Percentiles rank a stretch among this genome's conserved stretches.
These are phyloP conservation scores for Pituophis catenifer DNA, from an alignment of 2,113 vertebrate genomes.

Conservation along the genomic window DNA sequence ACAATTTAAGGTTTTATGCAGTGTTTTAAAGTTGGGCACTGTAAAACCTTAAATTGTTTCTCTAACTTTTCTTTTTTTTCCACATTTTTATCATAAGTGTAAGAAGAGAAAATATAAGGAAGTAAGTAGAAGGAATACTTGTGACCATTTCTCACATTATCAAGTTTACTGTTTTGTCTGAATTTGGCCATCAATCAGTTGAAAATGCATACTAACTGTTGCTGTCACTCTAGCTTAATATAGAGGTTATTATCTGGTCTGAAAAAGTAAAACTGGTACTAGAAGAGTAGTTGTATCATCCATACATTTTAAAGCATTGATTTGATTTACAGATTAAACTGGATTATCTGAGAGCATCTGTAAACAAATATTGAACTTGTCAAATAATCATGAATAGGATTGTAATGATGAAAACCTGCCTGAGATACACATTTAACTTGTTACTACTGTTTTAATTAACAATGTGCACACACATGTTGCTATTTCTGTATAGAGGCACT, in stretches of 20 bases:
- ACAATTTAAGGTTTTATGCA: background rate
- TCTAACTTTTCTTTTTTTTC: background rate
- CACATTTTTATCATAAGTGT: background rate
- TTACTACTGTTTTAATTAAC: slow-evolving; percentile 26
- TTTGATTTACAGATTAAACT: slow-evolving; percentile 19
- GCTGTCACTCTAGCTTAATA: background rate
- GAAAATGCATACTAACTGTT: background rate
- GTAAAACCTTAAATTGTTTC: background rate
- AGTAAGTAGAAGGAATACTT: background rate
- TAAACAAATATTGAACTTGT: slow-evolving; percentile 25
- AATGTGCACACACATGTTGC: slow-evolving; percentile 20
- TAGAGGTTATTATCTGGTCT: background rate
- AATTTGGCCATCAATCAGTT: background rate
- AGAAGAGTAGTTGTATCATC: slow-evolving; percentile 26
- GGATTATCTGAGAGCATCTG: slow-evolving; percentile 12
- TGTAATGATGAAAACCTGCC: slow-evolving; percentile 2
- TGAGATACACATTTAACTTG: slow-evolving; percentile 20
- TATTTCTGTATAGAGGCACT: slow-evolving; percentile 24
- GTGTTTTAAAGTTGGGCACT: background rate
- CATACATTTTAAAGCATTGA: background rate
- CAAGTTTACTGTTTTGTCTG: background rate
- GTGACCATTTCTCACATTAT: background rate
- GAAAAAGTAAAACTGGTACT: background rate
- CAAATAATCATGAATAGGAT: slow-evolving; percentile 26
- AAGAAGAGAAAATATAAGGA: background rate